Conservation (phyloP, 1,140 invertebrate species). For the Cydia fagiglandana region DNA sequence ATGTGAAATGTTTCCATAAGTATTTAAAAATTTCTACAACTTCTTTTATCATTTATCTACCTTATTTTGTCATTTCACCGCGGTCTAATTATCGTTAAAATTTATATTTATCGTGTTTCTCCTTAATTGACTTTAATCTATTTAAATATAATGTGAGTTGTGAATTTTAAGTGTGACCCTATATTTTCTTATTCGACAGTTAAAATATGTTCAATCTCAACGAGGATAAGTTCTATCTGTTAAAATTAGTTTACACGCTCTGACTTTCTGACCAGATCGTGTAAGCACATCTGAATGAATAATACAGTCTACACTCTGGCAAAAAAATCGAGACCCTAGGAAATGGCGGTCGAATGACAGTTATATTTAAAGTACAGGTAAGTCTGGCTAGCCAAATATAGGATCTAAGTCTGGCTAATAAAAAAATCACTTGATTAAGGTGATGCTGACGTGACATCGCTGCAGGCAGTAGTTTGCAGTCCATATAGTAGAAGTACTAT, state of each 20-base stretch:
- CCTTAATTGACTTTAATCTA: constrained; percentile 30
- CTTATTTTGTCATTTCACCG: not conserved
- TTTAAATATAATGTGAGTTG: constrained; percentile 17
- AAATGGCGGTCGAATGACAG: not conserved
- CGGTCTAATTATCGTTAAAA: not conserved
- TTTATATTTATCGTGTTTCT: constrained; percentile 4
- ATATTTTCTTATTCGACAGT: constrained; percentile 13
- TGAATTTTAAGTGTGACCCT: constrained; percentile 20
- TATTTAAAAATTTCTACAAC: not conserved
- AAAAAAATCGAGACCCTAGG: not conserved
- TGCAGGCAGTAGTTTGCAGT: too few relatives aligned
- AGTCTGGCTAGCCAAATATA: not conserved
- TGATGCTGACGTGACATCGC: too few relatives aligned
- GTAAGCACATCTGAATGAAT: not conserved
- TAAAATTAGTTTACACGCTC: constrained; percentile 5
- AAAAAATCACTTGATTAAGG: too few relatives aligned
- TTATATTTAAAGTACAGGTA: not conserved
- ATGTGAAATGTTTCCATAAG: not conserved
- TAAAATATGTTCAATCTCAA: constrained; percentile 28
- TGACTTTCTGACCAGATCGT: not conserved
- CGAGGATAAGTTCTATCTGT: constrained; percentile 5
- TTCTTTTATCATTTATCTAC: too few relatives aligned
- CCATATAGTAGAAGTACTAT: too few relatives aligned
- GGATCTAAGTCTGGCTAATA: too few relatives aligned
- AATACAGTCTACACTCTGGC: constrained; percentile 13